Base-by-base conservation (phyloP, 2,113 vertebrate genomes). In the Cyanoliseus patagonus region DNA sequence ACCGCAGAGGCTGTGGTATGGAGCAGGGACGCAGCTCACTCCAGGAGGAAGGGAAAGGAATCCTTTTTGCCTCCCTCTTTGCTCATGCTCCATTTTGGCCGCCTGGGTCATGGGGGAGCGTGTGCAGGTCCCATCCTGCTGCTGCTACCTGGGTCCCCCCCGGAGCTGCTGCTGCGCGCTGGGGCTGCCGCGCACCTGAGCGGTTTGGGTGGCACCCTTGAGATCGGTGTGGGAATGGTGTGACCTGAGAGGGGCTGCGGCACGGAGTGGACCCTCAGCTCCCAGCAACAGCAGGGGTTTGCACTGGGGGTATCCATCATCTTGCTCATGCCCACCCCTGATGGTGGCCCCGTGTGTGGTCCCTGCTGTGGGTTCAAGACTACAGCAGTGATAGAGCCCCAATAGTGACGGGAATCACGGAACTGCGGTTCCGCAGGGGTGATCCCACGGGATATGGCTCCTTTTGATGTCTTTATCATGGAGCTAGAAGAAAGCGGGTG, bases 301-400 rank as follows among this genome's bases (percentile, higher is more conserved):
- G 37, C 9, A 2, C 17, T 4, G 3, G 5, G 14, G 28, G 2
- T 3, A 8, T 3, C 6, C 23, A 2, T 37, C 82, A 15, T 67
- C 37, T 37, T 0, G 25, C 61, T 33, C 2, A 0, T 11, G 25
- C 57, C 52, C 8, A 1, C 22, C 1, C 8, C 14, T 4, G 3
- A 30, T 46, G 31, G 42, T 57, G 28, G 49, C 61, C n/a, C 78
- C 5, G 25, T 2, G 9, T 0, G 83, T 28, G 3, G 13, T 13
- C 39, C 67, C 72, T 19, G 67, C 69, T 1, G 8, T 0, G 83
- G n/a, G 6, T 53, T 31, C 12, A 4, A 6, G 90, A 47, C 27
- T 3, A 5, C 82, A 67, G 33, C 92, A 79, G 73, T 1, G 25
- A 19, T 0, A 31, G 74, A 69, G 33, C 75, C 92, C 94, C 74